Evolutionary conservation across 2,113 vertebrate genomes (phyloP).

Genomic region (Centropus bengalensis): DNA sequence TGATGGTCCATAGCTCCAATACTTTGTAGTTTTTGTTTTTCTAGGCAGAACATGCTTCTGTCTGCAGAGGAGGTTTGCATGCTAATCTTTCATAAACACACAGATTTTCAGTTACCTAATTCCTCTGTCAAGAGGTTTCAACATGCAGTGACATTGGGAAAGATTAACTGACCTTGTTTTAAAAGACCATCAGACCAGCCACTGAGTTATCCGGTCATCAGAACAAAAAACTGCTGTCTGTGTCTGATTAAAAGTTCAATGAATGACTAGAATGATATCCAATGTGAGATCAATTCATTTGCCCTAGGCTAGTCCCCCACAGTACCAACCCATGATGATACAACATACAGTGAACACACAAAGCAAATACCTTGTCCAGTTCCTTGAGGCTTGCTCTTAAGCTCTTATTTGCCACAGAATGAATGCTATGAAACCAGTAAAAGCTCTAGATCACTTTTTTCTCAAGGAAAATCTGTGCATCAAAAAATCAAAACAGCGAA

Average conservation of each 20-base stretch:
- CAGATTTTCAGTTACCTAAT: conserved; percentile 4
- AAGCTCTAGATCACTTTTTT: not conserved
- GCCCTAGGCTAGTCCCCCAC: not conserved
- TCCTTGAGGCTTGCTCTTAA: not conserved
- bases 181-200: not conserved
- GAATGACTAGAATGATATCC: fast-evolving
- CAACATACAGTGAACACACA: too few relatives aligned
- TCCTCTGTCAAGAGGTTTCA: conserved; percentile 22
- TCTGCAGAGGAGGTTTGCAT: not conserved
- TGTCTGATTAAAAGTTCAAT: not conserved
- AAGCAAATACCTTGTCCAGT: not conserved
- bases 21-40: not conserved
- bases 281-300: not conserved
- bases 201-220: not conserved
- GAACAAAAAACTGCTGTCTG: not conserved
- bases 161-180: not conserved
- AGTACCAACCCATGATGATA: not conserved
- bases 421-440: not conserved
- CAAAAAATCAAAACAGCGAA: not conserved
- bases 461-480: not conserved
- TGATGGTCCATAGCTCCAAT: not conserved
- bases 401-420: not conserved
- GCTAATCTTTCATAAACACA: conserved; percentile 6
- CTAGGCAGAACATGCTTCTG: not conserved
- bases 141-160: not conserved